These are phyloP conservation scores for Drosophila auraria DNA, from an alignment of 1,140 invertebrate genomes.

Conservation along the genomic window DNA sequence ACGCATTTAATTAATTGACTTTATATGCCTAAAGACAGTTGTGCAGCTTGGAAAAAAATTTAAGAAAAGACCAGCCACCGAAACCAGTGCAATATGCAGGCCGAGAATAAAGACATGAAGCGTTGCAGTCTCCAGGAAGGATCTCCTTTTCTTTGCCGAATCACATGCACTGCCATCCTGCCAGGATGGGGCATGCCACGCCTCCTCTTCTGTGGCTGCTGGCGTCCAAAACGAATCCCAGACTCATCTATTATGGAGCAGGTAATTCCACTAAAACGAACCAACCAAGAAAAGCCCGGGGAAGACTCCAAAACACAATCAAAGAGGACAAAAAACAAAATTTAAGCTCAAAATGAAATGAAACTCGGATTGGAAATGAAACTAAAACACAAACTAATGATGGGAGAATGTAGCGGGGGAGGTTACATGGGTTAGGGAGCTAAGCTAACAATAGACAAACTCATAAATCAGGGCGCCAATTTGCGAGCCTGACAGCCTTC, in stretches of 20 bases:
- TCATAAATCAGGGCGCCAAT: slow-evolving; percentile 83
- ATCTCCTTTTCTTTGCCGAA: slow-evolving; percentile 6
- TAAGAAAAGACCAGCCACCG: neutral
- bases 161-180: slow-evolving; percentile 1
- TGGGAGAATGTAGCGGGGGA: neutral
- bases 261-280: slow-evolving; percentile 80
- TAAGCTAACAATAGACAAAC: slow-evolving; percentile 72
- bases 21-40: neutral
- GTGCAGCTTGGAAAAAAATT: neutral
- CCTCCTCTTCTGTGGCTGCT: slow-evolving; percentile 9
- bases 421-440: neutral
- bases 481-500: slow-evolving; percentile 67
- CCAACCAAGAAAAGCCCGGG: slow-evolving; percentile 45
- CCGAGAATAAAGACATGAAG: neutral
- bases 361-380: slow-evolving; percentile 75
- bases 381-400: slow-evolving; percentile 79
- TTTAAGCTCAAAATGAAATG: slow-evolving; percentile 76
- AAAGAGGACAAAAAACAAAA: slow-evolving; percentile 53
- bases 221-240: slow-evolving; percentile 57
- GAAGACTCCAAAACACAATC: slow-evolving; percentile 50
- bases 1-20: neutral
- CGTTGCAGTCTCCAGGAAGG: slow-evolving; percentile 15
- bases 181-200: slow-evolving; percentile 19
- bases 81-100: neutral
- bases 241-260: slow-evolving; percentile 76